Evolutionary conservation across 2,797 vertebrate genomes (phyloP).

Genomic region (Hyperoplus immaculatus): DNA sequence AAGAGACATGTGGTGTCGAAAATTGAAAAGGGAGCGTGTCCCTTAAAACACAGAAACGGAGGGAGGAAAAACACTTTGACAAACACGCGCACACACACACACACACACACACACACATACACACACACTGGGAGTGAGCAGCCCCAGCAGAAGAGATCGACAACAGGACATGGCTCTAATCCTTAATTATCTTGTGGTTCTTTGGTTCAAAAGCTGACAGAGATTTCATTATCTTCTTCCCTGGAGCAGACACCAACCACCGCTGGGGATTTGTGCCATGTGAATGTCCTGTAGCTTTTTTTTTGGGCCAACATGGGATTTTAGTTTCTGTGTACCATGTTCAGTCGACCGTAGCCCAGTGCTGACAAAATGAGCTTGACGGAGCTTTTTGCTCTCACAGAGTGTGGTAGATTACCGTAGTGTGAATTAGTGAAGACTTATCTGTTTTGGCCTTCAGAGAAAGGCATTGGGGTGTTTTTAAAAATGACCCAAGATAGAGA

Average conservation of each 20-base stretch:
- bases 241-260: constrained; percentile 29
- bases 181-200: constrained; percentile 38
- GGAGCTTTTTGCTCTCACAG: constrained; percentile 30
- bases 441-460: constrained; percentile 24
- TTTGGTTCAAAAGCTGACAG: constrained; percentile 40
- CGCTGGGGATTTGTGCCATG: constrained; percentile 34
- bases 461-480: constrained; percentile 23
- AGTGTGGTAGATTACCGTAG: constrained; percentile 18
- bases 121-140: constrained; percentile 9
- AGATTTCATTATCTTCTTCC: constrained; percentile 54
- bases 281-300: constrained; percentile 42
- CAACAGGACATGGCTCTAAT: constrained; percentile 38
- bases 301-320: constrained; percentile 32
- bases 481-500: constrained; percentile 17
- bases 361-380: constrained; percentile 48
- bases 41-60: constrained; percentile 11
- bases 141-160: not conserved
- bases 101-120: not conserved
- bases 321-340: constrained; percentile 23
- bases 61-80: not conserved
- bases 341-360: constrained; percentile 23
- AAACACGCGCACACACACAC: no score
- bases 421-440: constrained; percentile 36
- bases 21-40: constrained; percentile 27
- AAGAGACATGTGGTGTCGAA: constrained; percentile 9